Evolutionary conservation across 2,113 vertebrate genomes (phyloP).

Genomic region (Salvelinus alpinus): DNA sequence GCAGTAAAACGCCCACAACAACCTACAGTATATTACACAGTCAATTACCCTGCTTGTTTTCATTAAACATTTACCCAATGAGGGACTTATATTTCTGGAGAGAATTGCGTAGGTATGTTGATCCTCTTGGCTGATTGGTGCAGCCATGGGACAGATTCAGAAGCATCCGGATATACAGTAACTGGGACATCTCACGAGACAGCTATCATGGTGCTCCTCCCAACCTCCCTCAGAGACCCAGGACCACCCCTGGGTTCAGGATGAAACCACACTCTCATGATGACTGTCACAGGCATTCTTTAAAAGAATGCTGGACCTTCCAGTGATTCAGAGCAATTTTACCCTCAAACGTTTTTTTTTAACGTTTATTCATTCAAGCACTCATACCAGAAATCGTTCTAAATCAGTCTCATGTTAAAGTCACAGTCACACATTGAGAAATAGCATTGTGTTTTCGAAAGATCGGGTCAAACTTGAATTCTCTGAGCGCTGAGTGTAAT

Average conservation of each 20-base stretch:
- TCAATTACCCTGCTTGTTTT: conserved; percentile 3
- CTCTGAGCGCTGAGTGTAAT: background rate
- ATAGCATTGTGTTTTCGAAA: background rate
- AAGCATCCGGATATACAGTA: background rate
- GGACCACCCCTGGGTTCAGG: background rate
- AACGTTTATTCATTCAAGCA: no score
- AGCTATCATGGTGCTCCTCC: background rate
- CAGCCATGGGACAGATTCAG: background rate
- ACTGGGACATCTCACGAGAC: background rate
- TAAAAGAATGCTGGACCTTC: background rate
- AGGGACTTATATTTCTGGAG: no score
- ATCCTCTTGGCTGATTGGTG: background rate
- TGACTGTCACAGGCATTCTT: background rate
- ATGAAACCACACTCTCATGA: background rate
- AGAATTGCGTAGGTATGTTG: background rate
- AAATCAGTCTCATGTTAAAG: background rate
- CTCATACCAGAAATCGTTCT: background rate
- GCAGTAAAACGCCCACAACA: no score
- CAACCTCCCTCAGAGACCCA: background rate
- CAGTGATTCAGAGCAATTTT: background rate
- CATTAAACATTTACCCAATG: background rate
- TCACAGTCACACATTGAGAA: background rate
- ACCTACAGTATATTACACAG: background rate
- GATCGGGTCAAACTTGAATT: background rate
- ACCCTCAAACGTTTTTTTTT: background rate